phyloP scores from a whole-genome alignment of 2,888 invertebrate genomes.

The Halocaridina rubra region DNA sequence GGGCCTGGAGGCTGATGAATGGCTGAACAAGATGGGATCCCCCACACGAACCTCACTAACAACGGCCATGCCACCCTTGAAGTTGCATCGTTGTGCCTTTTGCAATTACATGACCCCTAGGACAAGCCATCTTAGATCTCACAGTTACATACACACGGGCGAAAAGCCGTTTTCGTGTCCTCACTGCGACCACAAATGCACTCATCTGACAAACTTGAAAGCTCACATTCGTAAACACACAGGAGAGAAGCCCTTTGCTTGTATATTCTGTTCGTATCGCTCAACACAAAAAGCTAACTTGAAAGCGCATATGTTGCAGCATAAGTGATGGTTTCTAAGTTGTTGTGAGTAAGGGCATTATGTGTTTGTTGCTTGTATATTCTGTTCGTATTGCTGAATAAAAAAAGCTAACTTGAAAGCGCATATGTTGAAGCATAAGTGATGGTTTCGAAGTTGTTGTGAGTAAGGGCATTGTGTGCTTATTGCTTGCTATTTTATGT shows the following conservation, averaged over 20 bases:
- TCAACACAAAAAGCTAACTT: neutral
- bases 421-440: neutral
- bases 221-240: neutral
- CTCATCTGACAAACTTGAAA: neutral
- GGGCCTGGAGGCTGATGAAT: neutral
- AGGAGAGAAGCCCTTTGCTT: neutral
- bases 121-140: neutral
- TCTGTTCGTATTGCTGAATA: neutral
- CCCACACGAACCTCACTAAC: neutral
- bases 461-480: no score
- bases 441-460: no score
- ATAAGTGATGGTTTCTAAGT: no score
- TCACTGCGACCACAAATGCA: neutral
- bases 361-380: neutral
- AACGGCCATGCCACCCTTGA: neutral
- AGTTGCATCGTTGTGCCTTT: neutral
- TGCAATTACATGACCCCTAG: neutral
- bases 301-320: neutral
- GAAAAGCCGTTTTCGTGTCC: constrained; percentile 50
- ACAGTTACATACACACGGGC: constrained; percentile 1
- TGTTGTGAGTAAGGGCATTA: no score
- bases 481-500: no score
- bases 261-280: neutral
- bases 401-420: neutral
- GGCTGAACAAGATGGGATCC: neutral